phyloP scores from a whole-genome alignment of 2,888 invertebrate genomes.

The Cylindroiulus punctatus region DNA sequence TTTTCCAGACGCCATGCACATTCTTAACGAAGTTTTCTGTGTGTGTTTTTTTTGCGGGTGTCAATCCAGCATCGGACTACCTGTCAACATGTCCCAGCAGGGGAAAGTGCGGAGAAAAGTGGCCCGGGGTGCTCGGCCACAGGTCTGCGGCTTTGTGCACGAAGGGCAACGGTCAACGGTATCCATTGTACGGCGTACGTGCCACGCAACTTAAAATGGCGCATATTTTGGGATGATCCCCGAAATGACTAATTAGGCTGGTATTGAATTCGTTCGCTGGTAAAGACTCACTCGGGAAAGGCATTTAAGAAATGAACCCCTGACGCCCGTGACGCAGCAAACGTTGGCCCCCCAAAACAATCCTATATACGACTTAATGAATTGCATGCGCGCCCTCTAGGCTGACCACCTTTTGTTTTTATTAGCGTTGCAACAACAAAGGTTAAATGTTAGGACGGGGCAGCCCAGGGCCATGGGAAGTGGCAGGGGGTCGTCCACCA shows the following conservation, averaged over 20 bases:
- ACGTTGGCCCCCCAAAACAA: neutral
- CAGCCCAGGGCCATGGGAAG: constrained; percentile 38
- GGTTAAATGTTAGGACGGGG: constrained; percentile 13
- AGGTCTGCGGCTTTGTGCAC: neutral
- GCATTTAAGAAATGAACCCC: constrained; percentile 8
- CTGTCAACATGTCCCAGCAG: constrained; percentile 34
- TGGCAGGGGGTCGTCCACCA: constrained; percentile 43
- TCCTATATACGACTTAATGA: neutral
- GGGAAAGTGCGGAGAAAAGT: neutral
- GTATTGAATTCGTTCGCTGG: neutral
- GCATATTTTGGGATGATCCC: neutral
- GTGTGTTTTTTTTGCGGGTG: neutral
- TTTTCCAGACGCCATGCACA: neutral
- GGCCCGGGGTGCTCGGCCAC: constrained; percentile 28
- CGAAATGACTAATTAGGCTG: constrained; percentile 16
- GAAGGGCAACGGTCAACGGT: neutral
- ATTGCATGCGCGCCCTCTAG: constrained; percentile 8
- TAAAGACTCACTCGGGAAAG: constrained; percentile 6
- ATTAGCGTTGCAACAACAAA: neutral
- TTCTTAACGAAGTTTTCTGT: neutral
- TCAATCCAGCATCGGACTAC: constrained; percentile 9
- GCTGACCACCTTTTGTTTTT: constrained; percentile 38
- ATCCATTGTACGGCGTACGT: neutral
- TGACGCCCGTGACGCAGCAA: constrained; percentile 37
- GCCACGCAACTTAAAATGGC: neutral